Conservation (phyloP, 2,113 vertebrate species). For the Serinus canaria region DNA sequence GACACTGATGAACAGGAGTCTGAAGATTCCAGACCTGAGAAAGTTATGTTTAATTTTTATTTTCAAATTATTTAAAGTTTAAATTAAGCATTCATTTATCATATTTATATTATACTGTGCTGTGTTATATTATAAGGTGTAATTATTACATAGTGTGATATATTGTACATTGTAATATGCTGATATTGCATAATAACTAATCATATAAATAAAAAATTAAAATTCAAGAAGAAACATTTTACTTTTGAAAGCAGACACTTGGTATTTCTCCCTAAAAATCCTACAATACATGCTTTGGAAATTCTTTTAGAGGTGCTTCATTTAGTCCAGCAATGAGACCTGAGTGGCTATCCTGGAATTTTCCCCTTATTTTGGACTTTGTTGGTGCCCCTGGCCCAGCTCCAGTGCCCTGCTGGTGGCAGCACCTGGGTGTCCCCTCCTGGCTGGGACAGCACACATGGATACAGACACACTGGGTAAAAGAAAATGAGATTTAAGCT, state of each 20-base stretch:
- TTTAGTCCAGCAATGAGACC: not conserved
- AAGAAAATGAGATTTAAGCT: not conserved
- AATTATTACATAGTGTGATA: too few species aligned
- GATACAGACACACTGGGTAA: fast-evolving
- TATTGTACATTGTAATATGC: too few species aligned
- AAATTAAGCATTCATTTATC: not conserved
- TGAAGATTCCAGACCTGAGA: not conserved
- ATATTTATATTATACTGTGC: not conserved
- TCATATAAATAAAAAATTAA: not conserved
- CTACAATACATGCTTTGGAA: fast-evolving
- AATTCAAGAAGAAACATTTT: not conserved
- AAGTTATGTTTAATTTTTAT: not conserved
- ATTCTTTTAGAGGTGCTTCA: fast-evolving
- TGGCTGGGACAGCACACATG: not conserved
- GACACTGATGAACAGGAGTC: not conserved
- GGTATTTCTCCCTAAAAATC: not conserved
- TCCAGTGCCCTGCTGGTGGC: not conserved
- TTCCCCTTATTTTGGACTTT: not conserved
- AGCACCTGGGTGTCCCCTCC: not conserved
- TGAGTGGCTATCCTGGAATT: not conserved
- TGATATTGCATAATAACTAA: too few species aligned
- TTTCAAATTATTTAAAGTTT: not conserved
- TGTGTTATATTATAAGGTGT: not conserved
- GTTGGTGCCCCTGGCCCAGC: not conserved
- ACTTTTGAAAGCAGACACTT: not conserved